Conservation (phyloP, 2,888 invertebrate species). For the Cryptosula pallasiana region DNA sequence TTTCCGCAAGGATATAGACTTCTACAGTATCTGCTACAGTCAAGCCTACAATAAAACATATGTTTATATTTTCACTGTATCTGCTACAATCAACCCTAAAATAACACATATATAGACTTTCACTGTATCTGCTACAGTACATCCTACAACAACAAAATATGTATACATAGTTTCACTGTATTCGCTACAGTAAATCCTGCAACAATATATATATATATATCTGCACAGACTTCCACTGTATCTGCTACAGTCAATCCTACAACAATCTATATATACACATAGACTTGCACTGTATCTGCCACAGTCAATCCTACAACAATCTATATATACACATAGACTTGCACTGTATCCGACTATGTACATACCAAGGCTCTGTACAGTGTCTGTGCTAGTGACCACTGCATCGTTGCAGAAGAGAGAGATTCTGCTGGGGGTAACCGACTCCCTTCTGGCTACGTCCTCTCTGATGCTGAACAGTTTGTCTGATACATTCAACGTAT, state of each 20-base stretch:
- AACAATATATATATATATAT: neutral
- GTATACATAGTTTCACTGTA: too few species aligned
- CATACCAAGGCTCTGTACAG: neutral
- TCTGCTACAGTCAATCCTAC: neutral
- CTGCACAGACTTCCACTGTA: neutral
- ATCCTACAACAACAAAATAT: neutral
- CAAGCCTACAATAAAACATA: neutral
- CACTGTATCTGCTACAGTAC: neutral
- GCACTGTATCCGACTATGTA: neutral
- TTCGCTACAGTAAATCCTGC: neutral
- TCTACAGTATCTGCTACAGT: constrained; percentile 18
- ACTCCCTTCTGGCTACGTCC: neutral
- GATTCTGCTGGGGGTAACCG: neutral
- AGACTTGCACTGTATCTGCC: too few species aligned
- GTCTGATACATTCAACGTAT: neutral
- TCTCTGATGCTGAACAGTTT: neutral
- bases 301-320: neutral
- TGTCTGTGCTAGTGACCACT: neutral
- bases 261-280: neutral
- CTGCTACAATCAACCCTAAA: neutral
- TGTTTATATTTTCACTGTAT: too few species aligned
- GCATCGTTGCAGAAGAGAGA: neutral
- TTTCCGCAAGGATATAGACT: neutral
- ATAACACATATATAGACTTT: neutral
- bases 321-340: neutral